Percentiles rank a stretch among this genome's conserved stretches.
Conservation (phyloP, 2,797 vertebrate genomes). For the Peromyscus aztecus region DNA sequence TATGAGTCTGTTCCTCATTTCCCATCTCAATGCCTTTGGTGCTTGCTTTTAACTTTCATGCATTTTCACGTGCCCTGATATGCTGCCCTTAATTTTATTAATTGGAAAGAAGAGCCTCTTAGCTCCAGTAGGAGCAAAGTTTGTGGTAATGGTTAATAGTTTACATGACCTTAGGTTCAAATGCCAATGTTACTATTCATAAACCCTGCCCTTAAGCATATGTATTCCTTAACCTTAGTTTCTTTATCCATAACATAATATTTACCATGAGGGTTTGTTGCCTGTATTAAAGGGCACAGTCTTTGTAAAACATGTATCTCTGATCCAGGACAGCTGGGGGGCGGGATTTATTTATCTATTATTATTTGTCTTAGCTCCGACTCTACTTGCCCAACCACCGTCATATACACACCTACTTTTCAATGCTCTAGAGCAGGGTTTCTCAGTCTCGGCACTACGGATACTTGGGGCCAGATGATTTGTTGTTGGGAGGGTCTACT, state of each 20-base stretch:
- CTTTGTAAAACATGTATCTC: background rate
- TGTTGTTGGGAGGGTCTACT: background rate
- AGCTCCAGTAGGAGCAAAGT: background rate
- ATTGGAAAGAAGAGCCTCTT: constrained; percentile 9
- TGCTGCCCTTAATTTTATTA: constrained; percentile 41
- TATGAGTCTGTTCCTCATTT: background rate
- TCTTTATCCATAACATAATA: constrained; percentile 11
- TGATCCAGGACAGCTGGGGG: background rate
- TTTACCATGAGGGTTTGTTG: background rate
- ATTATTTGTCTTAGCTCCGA: background rate
- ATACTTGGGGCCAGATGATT: background rate
- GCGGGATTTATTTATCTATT: background rate
- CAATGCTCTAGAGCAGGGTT: background rate
- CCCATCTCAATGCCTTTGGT: background rate
- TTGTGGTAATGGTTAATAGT: background rate
- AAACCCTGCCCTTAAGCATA: background rate
- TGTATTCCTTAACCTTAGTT: background rate
- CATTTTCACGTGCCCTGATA: background rate
- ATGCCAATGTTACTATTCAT: background rate
- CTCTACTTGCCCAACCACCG: background rate
- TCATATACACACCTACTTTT: no score
- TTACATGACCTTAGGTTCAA: constrained; percentile 3
- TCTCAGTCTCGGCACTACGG: background rate
- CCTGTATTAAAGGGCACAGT: background rate
- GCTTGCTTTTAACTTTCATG: constrained; percentile 10